These are phyloP conservation scores for Hyperoodon ampullatus DNA, from an alignment of 2,113 vertebrate species.

Conservation along the genomic window DNA sequence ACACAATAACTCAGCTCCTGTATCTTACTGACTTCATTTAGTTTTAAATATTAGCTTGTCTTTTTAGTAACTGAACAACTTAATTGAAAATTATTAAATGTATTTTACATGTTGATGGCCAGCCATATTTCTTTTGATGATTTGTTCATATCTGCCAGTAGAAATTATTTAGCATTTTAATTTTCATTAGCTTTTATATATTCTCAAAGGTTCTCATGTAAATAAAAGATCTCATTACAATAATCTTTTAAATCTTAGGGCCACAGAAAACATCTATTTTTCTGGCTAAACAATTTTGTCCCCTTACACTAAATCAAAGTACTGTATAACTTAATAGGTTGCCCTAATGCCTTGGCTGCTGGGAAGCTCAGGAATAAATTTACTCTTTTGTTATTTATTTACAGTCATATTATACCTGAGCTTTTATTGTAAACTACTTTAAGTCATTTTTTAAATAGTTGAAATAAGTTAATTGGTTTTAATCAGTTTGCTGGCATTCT, in stretches of 20 bases:
- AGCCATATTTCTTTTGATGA: constrained; percentile 5
- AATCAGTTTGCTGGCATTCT: neutral
- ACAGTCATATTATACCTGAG: neutral
- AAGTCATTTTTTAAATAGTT: neutral
- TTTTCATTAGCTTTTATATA: neutral
- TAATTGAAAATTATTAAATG: neutral
- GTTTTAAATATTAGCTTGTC: neutral
- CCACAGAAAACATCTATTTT: neutral
- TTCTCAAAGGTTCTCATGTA: neutral
- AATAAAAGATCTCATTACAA: neutral
- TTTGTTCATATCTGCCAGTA: neutral
- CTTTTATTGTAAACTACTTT: neutral
- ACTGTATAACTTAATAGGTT: neutral
- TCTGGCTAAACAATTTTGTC: neutral
- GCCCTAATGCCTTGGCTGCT: neutral
- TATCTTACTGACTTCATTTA: neutral
- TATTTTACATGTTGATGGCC: neutral
- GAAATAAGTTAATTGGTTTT: neutral
- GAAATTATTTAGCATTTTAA: neutral
- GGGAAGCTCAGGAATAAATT: neutral
- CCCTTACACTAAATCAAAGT: neutral
- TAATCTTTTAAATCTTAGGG: neutral
- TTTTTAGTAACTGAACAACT: neutral
- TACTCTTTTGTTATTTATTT: neutral
- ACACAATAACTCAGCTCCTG: neutral